Percentiles rank a stretch among this genome's conserved stretches.
Conservation (phyloP, 1,140 invertebrate species). For the Drosophila parvula region DNA sequence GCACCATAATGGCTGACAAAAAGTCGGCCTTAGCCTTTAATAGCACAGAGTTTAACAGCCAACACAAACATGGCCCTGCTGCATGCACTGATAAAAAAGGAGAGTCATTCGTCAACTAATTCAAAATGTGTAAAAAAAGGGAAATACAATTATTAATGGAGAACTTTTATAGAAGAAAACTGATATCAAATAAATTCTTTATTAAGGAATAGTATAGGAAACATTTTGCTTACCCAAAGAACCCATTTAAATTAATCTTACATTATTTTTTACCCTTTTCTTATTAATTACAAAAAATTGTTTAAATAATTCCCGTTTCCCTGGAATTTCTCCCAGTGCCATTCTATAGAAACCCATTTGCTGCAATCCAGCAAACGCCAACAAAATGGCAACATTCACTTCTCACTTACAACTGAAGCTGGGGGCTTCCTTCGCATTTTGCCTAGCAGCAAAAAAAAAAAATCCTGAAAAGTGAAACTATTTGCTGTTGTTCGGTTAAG, state of each 20-base stretch:
- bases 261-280: not conserved
- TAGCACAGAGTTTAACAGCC: constrained; percentile 79
- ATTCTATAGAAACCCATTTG: constrained; percentile 42
- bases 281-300: not conserved
- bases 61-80: constrained; percentile 67
- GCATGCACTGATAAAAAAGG: constrained; percentile 22
- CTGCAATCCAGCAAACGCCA: constrained; percentile 46
- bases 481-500: constrained; percentile 76
- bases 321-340: not conserved
- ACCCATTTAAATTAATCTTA: not conserved
- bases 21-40: constrained; percentile 82
- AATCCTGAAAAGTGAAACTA: constrained; percentile 72
- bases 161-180: no score
- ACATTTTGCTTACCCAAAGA: not conserved
- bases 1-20: constrained; percentile 81
- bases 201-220: not conserved
- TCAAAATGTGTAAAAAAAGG: not conserved
- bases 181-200: no score
- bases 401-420: constrained; percentile 58
- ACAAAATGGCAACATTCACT: constrained; percentile 76
- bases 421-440: constrained; percentile 61
- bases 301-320: no score
- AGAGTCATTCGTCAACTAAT: no score
- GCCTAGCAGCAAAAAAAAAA: constrained; percentile 26
- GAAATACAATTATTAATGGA: no score